Base-by-base conservation (phyloP, 2,888 invertebrate species). In the Pomacea canaliculata region DNA sequence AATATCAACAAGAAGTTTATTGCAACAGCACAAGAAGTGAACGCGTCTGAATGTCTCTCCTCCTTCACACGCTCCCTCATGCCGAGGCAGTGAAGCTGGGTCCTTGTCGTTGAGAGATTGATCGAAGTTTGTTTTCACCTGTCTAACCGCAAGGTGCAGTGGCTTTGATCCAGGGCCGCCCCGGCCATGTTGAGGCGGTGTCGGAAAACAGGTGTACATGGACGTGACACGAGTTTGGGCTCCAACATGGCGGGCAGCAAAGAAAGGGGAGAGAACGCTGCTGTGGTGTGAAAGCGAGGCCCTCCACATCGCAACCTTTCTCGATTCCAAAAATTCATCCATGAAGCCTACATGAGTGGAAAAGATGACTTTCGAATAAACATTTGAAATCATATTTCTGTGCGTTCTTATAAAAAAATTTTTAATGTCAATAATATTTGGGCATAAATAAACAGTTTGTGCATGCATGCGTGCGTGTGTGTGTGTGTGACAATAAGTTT, bases 151-250 rank as follows among this genome's bases (percentile, higher is more conserved):
- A 10, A 56, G 51, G 51, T 56, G 51, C 51, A 56, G 51, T 16
- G 8, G 46, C 60, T 70, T 37, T 70, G 70, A 70, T 70, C 70
- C 19, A 46, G 18, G 46, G 37, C 60, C 70, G 60, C 70, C 70
- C 16, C 59, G 46, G 59, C 60, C 23, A 60, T 60, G 59, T 70
- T 27, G 70, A 60, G 70, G 37, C 60, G 37, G 23, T 70, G 70
- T 70, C 70, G 19, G 46, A 60, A 70, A 56, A 27, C 46, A 23
- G 23, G 51, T 46, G 60, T 48, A 70, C 70, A 70, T 59, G 23
- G 70, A 60, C 59, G 7, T 60, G 70, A 70, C 70, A 70, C 59
- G 46, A 60, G 70, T 70, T 60, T n/a, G 13, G 70, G 60, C 70
- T 70, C 70, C 70, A 60, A 46, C 12, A 70, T 59, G 70, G 60